Conservation (phyloP, 2,797 vertebrate species). For the Girardinus metallicus region DNA sequence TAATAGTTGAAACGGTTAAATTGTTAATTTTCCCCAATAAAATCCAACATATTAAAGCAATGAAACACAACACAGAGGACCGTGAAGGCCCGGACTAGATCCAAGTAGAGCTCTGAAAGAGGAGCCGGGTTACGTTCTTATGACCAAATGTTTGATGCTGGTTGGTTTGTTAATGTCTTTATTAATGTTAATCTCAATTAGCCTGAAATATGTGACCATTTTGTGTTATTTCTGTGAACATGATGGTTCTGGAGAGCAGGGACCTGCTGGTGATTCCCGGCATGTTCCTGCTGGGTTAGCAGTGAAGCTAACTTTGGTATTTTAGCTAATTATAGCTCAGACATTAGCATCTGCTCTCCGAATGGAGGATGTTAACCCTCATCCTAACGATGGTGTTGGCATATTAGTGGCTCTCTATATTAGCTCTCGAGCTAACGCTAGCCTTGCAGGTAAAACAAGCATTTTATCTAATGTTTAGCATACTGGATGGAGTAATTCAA, state of each 20-base stretch:
- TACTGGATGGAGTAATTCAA: too few relatives aligned
- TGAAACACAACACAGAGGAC: neutral
- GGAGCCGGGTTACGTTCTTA: neutral
- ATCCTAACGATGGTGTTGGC: too few relatives aligned
- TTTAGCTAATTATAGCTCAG: too few relatives aligned
- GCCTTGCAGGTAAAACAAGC: too few relatives aligned
- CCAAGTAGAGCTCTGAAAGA: neutral
- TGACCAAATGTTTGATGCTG: neutral
- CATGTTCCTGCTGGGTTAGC: too few relatives aligned
- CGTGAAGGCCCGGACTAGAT: neutral
- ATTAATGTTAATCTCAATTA: neutral
- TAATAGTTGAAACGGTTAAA: neutral
- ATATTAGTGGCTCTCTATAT: too few relatives aligned
- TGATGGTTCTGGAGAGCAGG: neutral
- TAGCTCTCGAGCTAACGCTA: too few relatives aligned
- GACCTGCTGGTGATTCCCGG: too few relatives aligned
- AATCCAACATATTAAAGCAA: neutral
- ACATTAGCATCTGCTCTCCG: too few relatives aligned
- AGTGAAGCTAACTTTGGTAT: too few relatives aligned
- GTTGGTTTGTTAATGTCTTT: neutral
- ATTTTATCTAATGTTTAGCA: too few relatives aligned
- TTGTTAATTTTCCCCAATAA: neutral
- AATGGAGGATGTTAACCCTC: too few relatives aligned
- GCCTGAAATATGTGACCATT: neutral
- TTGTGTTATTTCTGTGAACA: neutral